These are phyloP conservation scores for Sminthurinus aureus DNA, from an alignment of 2,888 invertebrate species.

Conservation along the genomic window DNA sequence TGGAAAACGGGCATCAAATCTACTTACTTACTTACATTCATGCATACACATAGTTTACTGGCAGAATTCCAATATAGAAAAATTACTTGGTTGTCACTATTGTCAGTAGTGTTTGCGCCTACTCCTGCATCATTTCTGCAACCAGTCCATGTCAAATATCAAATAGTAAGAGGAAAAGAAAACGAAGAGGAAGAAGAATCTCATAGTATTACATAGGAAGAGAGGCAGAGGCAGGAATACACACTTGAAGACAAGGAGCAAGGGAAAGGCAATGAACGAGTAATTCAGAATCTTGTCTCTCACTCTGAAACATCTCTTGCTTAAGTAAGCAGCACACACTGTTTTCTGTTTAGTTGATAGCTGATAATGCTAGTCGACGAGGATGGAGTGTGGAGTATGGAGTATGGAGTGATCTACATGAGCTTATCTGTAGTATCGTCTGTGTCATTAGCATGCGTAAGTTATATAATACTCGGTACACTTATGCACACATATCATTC, in stretches of 20 bases:
- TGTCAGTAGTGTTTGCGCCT: neutral
- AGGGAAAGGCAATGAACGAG: neutral
- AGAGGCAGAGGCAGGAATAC: neutral
- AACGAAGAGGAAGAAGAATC: too few relatives aligned
- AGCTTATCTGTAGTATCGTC: constrained; percentile 1
- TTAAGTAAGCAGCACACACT: neutral
- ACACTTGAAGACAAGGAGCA: neutral
- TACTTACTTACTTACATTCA: neutral
- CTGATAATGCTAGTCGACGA: neutral
- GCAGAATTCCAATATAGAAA: neutral
- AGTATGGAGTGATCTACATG: neutral
- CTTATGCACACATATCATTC: neutral
- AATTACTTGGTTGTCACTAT: neutral
- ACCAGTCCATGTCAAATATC: neutral
- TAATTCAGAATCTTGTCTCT: neutral
- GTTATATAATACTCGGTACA: neutral
- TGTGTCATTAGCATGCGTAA: constrained; percentile 1
- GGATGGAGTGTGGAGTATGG: neutral
- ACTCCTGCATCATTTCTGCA: neutral
- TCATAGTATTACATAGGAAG: neutral
- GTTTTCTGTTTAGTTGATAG: neutral
- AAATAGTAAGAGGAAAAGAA: neutral
- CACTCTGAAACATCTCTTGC: neutral
- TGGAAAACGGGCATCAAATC: neutral
- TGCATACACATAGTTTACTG: neutral